Percentiles rank a stretch among this genome's conserved stretches.
phyloP scores from a whole-genome alignment of 2,888 invertebrate genomes.

The Fissipunctia ypsillon region DNA sequence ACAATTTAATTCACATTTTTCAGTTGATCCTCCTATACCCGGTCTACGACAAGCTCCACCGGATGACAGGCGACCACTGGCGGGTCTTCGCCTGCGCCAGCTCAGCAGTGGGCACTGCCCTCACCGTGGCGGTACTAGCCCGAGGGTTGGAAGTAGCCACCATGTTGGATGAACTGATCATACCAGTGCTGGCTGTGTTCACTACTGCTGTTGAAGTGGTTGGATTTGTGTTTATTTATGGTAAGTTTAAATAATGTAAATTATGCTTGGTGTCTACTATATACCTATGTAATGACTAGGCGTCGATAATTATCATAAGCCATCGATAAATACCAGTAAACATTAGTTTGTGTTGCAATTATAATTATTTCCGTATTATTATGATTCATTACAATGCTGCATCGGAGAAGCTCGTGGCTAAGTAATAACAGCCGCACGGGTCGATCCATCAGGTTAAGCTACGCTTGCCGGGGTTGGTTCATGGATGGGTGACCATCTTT shows the following conservation, averaged over 20 bases:
- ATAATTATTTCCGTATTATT: too few species aligned
- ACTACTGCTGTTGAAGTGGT: constrained; percentile 83
- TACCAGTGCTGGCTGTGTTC: constrained; percentile 83
- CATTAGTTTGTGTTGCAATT: background rate
- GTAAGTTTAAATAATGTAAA: constrained; percentile 70
- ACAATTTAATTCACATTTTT: constrained; percentile 55
- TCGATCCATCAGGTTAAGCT: too few species aligned
- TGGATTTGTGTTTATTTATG: constrained; percentile 87
- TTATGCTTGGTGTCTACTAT: background rate
- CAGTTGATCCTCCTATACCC: constrained; percentile 86
- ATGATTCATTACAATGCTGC: background rate
- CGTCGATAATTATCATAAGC: background rate
- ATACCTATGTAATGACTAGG: background rate
- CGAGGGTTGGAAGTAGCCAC: constrained; percentile 80
- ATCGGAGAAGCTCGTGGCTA: too few species aligned
- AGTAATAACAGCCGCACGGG: too few species aligned
- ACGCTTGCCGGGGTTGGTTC: too few species aligned
- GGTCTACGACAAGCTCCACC: constrained; percentile 84
- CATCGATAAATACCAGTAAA: background rate
- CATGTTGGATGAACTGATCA: constrained; percentile 81
- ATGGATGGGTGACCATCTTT: too few species aligned
- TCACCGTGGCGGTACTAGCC: constrained; percentile 82
- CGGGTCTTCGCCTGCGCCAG: constrained; percentile 82
- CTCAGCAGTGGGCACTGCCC: constrained; percentile 84
- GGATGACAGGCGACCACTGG: constrained; percentile 84